A percentile compares a stretch with the other conserved stretches of the same genome.
Evolutionary conservation across 2,113 vertebrate genomes (phyloP).

Genomic region (Gambusia affinis): DNA sequence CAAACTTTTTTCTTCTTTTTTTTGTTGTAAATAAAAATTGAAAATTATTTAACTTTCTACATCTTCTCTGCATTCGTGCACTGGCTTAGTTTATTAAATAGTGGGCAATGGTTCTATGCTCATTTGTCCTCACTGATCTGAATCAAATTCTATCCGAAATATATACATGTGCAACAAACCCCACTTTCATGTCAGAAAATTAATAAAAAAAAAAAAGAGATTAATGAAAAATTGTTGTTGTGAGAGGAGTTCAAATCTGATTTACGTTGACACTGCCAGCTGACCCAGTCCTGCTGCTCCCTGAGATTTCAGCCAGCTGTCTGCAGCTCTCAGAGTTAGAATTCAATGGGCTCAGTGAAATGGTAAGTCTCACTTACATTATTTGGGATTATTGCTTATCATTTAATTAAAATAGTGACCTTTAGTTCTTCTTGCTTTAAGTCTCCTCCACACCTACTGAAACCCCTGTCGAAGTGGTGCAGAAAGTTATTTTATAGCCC

Average conservation of each 20-base stretch:
- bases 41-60: too few species aligned
- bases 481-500: not conserved
- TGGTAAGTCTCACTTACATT: not conserved
- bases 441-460: not conserved
- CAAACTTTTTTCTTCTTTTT: too few species aligned
- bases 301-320: constrained; percentile 47
- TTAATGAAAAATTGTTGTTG: constrained; percentile 60
- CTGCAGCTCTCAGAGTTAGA: constrained; percentile 18
- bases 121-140: too few species aligned
- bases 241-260: constrained; percentile 50
- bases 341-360: constrained; percentile 1
- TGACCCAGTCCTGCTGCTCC: constrained; percentile 29
- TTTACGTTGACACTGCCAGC: constrained; percentile 50
- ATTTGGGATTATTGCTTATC: not conserved
- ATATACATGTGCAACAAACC: not conserved
- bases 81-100: not conserved
- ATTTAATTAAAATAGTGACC: not conserved
- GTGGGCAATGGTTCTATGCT: too few species aligned
- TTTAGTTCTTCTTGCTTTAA: not conserved
- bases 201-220: constrained; percentile 42
- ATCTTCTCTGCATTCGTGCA: not conserved
- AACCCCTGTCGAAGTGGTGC: not conserved
- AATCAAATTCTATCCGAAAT: too few species aligned
- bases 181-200: constrained; percentile 36
- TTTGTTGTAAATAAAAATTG: too few species aligned